Base-by-base conservation (phyloP, 2,113 vertebrate genomes). In the Pyrgilauda ruficollis region DNA sequence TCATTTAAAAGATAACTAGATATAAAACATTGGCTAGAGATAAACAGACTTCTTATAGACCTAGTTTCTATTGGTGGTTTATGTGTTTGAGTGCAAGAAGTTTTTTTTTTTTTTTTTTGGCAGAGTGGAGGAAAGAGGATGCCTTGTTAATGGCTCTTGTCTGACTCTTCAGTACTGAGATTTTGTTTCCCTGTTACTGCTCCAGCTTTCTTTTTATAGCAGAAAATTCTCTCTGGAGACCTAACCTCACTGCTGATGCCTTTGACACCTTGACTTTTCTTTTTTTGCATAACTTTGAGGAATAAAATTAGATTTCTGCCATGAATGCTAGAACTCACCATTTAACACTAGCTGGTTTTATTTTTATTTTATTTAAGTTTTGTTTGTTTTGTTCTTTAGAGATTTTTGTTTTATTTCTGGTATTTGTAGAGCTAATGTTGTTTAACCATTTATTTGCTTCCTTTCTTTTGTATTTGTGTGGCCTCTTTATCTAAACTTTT, bases 351-450 rank as follows among this genome's bases (percentile, higher is more conserved):
- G 27, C 37, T 52, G 12, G 2, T 13, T 26, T 55, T 7, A 3
- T 26, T 30, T 7, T 16, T 11, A 31, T 53, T 31, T 50, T 18
- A 11, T 50, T 66, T 7, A 28, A 5, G 10, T 20, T 43, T 33
- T n/a, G 0, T 8, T n/a, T 24, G 0, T 31, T 28, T 39, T 49
- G 1, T 8, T 52, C 11, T 66, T 50, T 44, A 9, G 22, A 24
- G 23, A 2, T 9, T 4, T 28, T 16, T 30, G 0, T 11, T 35
- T 77, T 41, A 23, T 76, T 84, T 23, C 31, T 52, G 20, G 11
- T 13, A 11, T 49, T 68, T 93, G 46, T 70, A 44, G 31, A 66
- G 3, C 8, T 67, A 30, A 43, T 84, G 73, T 73, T 58, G 7
- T 0, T 87, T 84, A 13, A 13, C 22, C 0, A 20, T 47, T 82